phyloP scores from a whole-genome alignment of 1,140 invertebrate species.

The Leptinotarsa lineolata region DNA sequence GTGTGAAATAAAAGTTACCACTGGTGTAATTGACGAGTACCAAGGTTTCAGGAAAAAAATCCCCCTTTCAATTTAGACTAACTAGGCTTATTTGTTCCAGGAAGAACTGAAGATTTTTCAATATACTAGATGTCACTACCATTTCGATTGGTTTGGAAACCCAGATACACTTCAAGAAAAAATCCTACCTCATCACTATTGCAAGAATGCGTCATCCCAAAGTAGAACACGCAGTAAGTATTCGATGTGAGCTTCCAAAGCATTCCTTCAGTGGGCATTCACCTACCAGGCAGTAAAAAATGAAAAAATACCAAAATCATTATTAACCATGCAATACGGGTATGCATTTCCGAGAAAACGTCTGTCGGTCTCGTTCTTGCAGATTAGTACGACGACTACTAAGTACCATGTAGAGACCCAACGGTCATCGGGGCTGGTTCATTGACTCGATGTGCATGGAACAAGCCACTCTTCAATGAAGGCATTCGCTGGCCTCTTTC shows the following conservation, averaged over 20 bases:
- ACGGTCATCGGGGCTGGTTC: slow-evolving; percentile 29
- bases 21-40: too few relatives aligned
- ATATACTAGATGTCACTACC: too few relatives aligned
- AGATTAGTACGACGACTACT: slow-evolving; percentile 5
- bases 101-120: too few relatives aligned
- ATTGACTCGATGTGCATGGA: slow-evolving; percentile 38
- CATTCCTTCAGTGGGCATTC: neutral
- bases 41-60: too few relatives aligned
- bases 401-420: neutral
- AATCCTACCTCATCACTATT: too few relatives aligned
- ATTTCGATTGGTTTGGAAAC: too few relatives aligned
- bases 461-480: slow-evolving; percentile 37
- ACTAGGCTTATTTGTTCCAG: too few relatives aligned
- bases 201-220: neutral
- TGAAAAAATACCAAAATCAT: neutral
- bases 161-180: too few relatives aligned
- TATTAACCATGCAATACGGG: slow-evolving; percentile 5
- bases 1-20: too few relatives aligned
- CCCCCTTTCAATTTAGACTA: too few relatives aligned
- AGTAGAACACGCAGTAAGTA: neutral
- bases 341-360: slow-evolving; percentile 5
- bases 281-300: neutral
- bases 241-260: neutral
- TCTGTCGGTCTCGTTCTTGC: neutral
- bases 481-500: slow-evolving; percentile 40